These are phyloP conservation scores for Ceratotherium simum DNA, from an alignment of 2,113 vertebrate species.

Conservation along the genomic window DNA sequence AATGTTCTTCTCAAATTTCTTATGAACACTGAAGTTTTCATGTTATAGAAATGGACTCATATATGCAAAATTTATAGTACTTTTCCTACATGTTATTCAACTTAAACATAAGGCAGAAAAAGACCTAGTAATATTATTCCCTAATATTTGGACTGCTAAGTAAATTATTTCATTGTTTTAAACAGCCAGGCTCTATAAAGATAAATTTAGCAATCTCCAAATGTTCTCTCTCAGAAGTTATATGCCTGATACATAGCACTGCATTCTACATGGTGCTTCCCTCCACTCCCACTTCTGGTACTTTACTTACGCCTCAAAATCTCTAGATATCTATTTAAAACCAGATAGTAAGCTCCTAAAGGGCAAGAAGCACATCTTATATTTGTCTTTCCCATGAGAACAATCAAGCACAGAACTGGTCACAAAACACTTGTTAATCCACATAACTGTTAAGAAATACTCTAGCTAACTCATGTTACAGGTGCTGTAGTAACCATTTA, in stretches of 20 bases:
- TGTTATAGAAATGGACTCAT: constrained; percentile 16
- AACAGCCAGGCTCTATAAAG: constrained; percentile 27
- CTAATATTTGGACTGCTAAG: constrained; percentile 42
- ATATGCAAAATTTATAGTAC: background rate
- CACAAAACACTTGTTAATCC: background rate
- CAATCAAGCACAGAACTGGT: background rate
- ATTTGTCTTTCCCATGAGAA: background rate
- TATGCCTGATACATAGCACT: background rate
- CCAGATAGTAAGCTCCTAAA: background rate
- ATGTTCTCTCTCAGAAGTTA: constrained; percentile 42
- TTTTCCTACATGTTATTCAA: constrained; percentile 25
- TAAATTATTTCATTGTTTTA: constrained; percentile 47
- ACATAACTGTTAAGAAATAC: background rate
- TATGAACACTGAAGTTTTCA: constrained; percentile 34
- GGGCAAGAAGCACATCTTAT: background rate
- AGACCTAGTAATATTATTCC: background rate
- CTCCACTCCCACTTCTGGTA: background rate
- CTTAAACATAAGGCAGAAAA: constrained; percentile 43
- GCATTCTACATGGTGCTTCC: constrained; percentile 15
- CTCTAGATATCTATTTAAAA: constrained; percentile 50
- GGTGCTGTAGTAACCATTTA: background rate
- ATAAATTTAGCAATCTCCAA: constrained; percentile 54
- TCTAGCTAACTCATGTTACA: background rate
- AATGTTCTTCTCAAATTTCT: constrained; percentile 53
- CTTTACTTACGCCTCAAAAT: constrained; percentile 21